Base-by-base conservation (phyloP, 2,888 invertebrate genomes). In the Liodrosophila aerea region DNA sequence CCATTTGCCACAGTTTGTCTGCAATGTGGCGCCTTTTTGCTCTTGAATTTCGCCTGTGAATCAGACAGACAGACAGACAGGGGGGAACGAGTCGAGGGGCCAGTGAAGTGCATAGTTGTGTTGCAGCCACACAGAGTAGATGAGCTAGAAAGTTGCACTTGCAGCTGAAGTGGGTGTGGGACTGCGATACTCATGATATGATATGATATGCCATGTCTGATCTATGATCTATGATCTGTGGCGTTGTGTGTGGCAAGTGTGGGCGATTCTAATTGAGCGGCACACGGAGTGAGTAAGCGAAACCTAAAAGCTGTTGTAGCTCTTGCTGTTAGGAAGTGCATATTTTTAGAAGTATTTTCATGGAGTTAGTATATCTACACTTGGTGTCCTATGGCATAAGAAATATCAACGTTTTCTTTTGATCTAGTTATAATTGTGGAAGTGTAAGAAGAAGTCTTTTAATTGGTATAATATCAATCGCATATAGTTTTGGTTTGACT, bases 11-110 rank as follows among this genome's bases (percentile, higher is more conserved):
- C 50, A 30, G 51, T 37, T 15, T 27, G 15, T n/a, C 46, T 11
- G 9, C 2, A 12, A 39, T 52, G 52, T 52, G 68, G 62, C 64
- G 66, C 59, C 64, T 41, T 57, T 69, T 65, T 64, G 76, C 71
- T 78, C 77, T 78, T 78, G 80, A 78, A 78, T 73, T 78, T 75
- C 49, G 82, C 70, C 40, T 31, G 44, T 31, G 57, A 46, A 67
- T 18, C 9, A 34, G 57, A 29, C 30, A 31, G 46, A 47, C 37
- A 13, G 22, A 8, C 37, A 18, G 8, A 7, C 22, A 30, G 13
- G 2, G 2, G 36, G 16, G 7, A 12, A 1, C 12, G 31, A 9
- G 18, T 22, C 2, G 16, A 11, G 12, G 8, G 7, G 18, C 18
- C 31, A 47, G 44, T 67, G 57, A 76, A 78, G 81, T 78, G 81